Base-by-base conservation (phyloP, 2,797 vertebrate species). In the Dromococcyx pavoninus region DNA sequence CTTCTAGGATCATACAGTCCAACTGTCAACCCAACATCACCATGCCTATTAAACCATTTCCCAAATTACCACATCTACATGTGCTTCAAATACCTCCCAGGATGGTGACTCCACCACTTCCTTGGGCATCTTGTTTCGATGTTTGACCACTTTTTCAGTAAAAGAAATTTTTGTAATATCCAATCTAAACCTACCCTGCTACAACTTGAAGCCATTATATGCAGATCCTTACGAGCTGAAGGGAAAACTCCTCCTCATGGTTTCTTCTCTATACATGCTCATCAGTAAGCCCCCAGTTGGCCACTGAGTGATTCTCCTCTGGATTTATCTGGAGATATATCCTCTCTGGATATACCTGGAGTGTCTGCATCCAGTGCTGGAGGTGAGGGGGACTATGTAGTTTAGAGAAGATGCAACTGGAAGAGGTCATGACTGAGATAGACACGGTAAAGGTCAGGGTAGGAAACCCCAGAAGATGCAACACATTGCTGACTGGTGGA, bases 401-500 rank as follows among this genome's bases (percentile, higher is more conserved):
- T 7, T 85, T 30, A n/a, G 24, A 73, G 16, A 60, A 67, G 22
- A 13, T 39, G 28, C 21, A 77, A 16, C 43, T 73, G 19, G 12
- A 17, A 65, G 37, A 62, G 5, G 13, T 4, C 28, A 32, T 17
- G 28, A 17, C 39, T 60, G 28, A 5, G 23, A 53, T 9, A 43
- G n/a, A 14, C 6, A 30, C 14, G 15, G 27, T 2, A 18, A 84
- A 56, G 18, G 39, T 10, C 15, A 12, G 32, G 19, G 15, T 25
- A 73, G 70, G 64, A 84, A 8, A 11, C 5, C 62, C 5, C 39
- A 11, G 14, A 1, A 5, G 30, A n/a, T 7, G 2, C 0, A 3
- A 24, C 1, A 2, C 0, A 0, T 8, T 0, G 0, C 2, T 43
- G 32, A 17, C 21, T 1, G 3, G 30, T 5, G 41, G 32, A 73